Conservation (phyloP, 2,113 vertebrate species). For the Takifugu flavidus region DNA sequence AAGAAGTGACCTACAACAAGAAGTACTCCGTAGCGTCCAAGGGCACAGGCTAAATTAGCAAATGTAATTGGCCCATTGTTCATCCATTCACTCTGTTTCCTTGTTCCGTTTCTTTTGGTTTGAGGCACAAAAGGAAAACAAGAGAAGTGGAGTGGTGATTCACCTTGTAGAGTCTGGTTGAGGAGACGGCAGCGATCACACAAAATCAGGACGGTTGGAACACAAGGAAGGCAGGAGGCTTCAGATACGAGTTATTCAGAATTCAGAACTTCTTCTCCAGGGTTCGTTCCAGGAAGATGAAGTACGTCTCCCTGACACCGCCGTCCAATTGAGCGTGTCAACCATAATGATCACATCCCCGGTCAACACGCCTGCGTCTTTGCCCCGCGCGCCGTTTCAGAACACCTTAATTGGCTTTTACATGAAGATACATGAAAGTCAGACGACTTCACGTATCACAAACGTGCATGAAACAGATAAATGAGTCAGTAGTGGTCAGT, state of each 20-base stretch:
- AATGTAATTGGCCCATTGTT: conserved; percentile 55
- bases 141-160: conserved; percentile 9
- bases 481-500: conserved; percentile 32
- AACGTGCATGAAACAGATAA: conserved; percentile 29
- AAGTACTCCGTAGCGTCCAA: conserved; percentile 15
- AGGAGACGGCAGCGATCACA: conserved; percentile 12
- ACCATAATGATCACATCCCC: conserved; percentile 18
- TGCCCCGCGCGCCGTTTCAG: conserved; percentile 18
- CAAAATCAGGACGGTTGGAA: conserved; percentile 7
- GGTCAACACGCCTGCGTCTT: conserved; percentile 46
- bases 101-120: conserved; percentile 12
- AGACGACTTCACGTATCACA: neutral
- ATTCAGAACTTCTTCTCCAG: too few species aligned
- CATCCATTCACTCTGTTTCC: conserved; percentile 55
- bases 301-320: conserved; percentile 20
- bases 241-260: neutral
- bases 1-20: neutral
- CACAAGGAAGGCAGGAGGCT: neutral
- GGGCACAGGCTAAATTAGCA: conserved; percentile 45
- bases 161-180: conserved; percentile 6
- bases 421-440: neutral
- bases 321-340: conserved; percentile 40
- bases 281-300: neutral
- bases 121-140: conserved; percentile 18
- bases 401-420: conserved; percentile 6